Evolutionary conservation across 2,797 vertebrate species (phyloP), one percentile per base, ranked within the genome.

Genomic region (Lepidocolaptes lacrymiger): DNA sequence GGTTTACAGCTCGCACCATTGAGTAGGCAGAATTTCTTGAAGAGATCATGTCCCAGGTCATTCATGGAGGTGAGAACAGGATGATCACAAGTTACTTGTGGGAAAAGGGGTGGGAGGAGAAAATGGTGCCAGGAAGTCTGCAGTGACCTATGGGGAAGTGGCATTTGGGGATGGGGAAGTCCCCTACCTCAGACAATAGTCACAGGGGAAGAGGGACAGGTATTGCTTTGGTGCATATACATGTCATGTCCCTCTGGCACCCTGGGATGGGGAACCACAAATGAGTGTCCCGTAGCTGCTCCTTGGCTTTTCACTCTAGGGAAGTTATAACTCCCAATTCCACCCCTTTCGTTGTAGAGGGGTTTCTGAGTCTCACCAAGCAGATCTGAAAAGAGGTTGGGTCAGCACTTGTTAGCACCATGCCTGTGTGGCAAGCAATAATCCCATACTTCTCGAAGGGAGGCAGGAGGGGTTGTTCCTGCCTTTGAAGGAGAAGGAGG

Each of bases 11-110:
- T 83, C 14, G 1, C 43, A 69, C 2, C 27, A 74, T 63, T 81
- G 63, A 87, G 86, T 73, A 63, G 87, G 80, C 62, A 94, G 85
- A 63, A 78, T 85, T 86, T 96, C 54, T 43, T 86, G 83, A 81
- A 84, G 62, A 44, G 43, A 55, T 66, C 0, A 12, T 30, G 85
- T 76, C 55, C 54, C 30, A 14, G 44, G 54, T 72, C 36, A 71
- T 63, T 74, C 0, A 1, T 44, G 26, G 67, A 91, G 46, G 55
- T 82, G 59, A 85, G 59, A 48, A 64, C 43, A 59, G 59, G 71
- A 77, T 12, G n/a, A 76, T 88, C 64, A 78, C 0, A 0, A 88
- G 59, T 56, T 69, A 46, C 39, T 71, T 91, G 77, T 76, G 90
- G 83, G 51, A 73, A 79, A 71, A 39, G 10, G 15, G 39, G 9